A percentile compares a stretch with the other conserved stretches of the same genome.
Conservation (phyloP, 1,140 invertebrate species). For the Atta colombica region DNA sequence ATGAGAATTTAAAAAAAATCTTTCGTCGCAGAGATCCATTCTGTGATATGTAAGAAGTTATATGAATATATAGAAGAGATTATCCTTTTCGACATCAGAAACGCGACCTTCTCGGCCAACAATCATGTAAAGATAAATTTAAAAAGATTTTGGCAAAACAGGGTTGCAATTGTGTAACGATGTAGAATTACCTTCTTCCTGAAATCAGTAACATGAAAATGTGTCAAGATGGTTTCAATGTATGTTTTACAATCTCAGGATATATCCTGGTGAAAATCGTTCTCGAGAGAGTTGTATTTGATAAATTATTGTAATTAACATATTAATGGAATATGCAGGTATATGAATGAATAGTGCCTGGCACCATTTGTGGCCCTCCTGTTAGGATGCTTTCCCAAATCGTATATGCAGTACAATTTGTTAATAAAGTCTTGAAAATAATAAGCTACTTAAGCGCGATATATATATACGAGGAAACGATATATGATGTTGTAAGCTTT, state of each 20-base stretch:
- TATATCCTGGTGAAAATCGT: conserved; percentile 79
- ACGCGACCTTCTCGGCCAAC: conserved; percentile 31
- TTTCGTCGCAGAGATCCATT: conserved; percentile 35
- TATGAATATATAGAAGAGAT: conserved; percentile 39
- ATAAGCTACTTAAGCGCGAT: conserved; percentile 54
- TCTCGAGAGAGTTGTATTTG: conserved; percentile 76
- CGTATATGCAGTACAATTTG: conserved; percentile 63
- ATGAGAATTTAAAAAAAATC: conserved; percentile 54
- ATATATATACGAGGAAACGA: conserved; percentile 70
- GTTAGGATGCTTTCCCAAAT: conserved; percentile 75
- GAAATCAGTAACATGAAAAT: conserved; percentile 58
- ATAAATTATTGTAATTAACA: conserved; percentile 76
- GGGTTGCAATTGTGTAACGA: conserved; percentile 71
- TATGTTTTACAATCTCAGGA: conserved; percentile 84
- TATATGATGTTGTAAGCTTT: conserved; percentile 62
- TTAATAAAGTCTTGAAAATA: conserved; percentile 69
- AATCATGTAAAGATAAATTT: conserved; percentile 35
- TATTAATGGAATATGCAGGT: conserved; percentile 85
- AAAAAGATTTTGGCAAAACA: conserved; percentile 59
- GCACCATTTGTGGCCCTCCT: conserved; percentile 86
- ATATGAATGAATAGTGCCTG: conserved; percentile 87
- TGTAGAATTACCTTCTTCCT: conserved; percentile 70
- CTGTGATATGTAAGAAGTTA: conserved; percentile 51
- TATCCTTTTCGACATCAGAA: conserved; percentile 41
- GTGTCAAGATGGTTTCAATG: conserved; percentile 78